These are phyloP conservation scores for Brenthis hecate DNA, from an alignment of 2,888 invertebrate species.

Conservation along the genomic window DNA sequence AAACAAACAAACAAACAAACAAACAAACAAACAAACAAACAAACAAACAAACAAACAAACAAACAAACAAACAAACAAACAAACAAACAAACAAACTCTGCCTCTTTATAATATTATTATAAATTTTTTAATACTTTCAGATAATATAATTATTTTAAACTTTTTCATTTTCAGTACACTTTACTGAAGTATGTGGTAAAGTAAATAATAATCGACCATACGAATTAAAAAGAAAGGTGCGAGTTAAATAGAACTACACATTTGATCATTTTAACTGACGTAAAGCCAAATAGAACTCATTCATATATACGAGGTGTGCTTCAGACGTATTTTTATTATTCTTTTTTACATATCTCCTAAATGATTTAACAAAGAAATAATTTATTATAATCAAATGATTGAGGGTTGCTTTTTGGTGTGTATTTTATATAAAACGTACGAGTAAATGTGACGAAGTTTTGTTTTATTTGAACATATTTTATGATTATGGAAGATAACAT, in stretches of 20 bases:
- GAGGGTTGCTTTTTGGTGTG: not conserved
- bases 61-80: no score
- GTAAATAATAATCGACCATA: not conserved
- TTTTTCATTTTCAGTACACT: no score
- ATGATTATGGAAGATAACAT: no score
- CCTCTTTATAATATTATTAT: no score
- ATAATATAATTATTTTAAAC: no score
- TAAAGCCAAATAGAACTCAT: slow-evolving; percentile 50
- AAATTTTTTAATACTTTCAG: no score
- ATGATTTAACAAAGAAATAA: slow-evolving; percentile 12
- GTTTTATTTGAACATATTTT: slow-evolving; percentile 5
- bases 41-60: no score
- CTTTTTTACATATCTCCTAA: not conserved
- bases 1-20: no score
- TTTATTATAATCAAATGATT: slow-evolving; percentile 18
- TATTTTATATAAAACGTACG: not conserved
- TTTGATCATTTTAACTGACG: slow-evolving; percentile 64
- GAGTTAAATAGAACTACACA: slow-evolving; percentile 54
- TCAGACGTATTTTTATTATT: not conserved
- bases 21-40: no score
- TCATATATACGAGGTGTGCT: slow-evolving; percentile 50
- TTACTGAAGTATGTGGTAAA: no score
- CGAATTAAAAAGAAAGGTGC: not conserved
- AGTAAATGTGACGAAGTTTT: slow-evolving; percentile 3
- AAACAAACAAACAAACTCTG: no score